A percentile compares a stretch with the other conserved stretches of the same genome.
These are phyloP conservation scores for Prenolepis imparis DNA, from an alignment of 2,888 invertebrate genomes.

Conservation along the genomic window DNA sequence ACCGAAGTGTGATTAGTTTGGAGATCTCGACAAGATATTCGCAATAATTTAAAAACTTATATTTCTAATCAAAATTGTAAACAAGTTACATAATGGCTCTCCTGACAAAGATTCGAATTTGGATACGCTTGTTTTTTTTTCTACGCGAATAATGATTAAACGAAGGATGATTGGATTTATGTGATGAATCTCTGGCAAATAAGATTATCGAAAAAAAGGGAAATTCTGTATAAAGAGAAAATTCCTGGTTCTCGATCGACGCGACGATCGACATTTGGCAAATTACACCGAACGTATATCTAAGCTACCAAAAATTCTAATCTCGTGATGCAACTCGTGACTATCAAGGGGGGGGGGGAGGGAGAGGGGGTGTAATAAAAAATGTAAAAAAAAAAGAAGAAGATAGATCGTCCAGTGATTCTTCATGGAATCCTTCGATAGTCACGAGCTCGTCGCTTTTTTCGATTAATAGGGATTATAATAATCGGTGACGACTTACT, in stretches of 20 bases:
- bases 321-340: slow-evolving; percentile 55
- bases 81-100: neutral
- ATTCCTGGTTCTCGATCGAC: slow-evolving; percentile 32
- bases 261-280: slow-evolving; percentile 15
- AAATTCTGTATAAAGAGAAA: slow-evolving; percentile 5
- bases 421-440: neutral
- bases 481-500: slow-evolving; percentile 77
- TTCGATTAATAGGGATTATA: slow-evolving; percentile 63
- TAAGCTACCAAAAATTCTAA: slow-evolving; percentile 65
- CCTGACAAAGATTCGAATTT: slow-evolving; percentile 17
- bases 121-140: neutral
- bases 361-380: neutral
- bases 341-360: slow-evolving; percentile 22
- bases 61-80: neutral
- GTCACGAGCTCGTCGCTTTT: slow-evolving; percentile 58
- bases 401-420: neutral
- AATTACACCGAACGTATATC: slow-evolving; percentile 50
- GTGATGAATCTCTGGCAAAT: neutral
- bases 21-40: neutral
- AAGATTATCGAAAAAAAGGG: neutral
- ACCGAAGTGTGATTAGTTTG: neutral
- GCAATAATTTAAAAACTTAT: neutral
- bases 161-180: neutral
- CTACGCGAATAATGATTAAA: neutral
- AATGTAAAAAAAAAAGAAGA: neutral